phyloP scores from a whole-genome alignment of 2,113 vertebrate species.

The Spheniscus mendiculus region DNA sequence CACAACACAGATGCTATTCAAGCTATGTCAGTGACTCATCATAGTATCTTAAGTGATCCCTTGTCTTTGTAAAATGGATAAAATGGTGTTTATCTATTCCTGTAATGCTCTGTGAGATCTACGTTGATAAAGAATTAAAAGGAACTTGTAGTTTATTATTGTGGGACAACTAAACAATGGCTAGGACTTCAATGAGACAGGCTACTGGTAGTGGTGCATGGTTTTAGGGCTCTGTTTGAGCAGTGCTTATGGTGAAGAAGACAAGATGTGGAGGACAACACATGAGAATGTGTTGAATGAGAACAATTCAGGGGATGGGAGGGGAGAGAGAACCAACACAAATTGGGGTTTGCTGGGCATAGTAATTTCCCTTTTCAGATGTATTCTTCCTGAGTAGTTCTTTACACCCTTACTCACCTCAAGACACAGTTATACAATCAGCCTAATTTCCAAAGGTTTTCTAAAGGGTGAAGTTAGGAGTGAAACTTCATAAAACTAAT shows the following conservation, averaged over 20 bases:
- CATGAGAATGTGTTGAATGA: neutral
- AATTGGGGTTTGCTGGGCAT: neutral
- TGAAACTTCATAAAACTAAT: neutral
- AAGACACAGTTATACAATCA: neutral
- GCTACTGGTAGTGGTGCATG: neutral
- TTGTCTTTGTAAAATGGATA: neutral
- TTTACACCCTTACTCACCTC: neutral
- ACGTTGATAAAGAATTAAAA: neutral
- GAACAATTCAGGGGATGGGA: neutral
- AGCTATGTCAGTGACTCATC: neutral
- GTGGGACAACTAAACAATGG: neutral
- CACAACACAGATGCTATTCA: neutral
- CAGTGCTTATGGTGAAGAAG: neutral
- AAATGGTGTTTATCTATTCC: neutral
- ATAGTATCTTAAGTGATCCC: neutral
- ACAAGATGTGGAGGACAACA: neutral
- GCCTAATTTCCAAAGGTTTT: neutral
- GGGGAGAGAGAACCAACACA: neutral
- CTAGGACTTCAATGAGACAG: neutral
- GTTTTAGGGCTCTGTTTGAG: neutral
- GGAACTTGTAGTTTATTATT: neutral
- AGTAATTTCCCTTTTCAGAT: neutral
- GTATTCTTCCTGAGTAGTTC: neutral
- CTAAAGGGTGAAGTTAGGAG: neutral
- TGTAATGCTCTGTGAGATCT: neutral